These are phyloP conservation scores for Tragelaphus imberbis DNA, from an alignment of 2,113 vertebrate species.

Conservation along the genomic window DNA sequence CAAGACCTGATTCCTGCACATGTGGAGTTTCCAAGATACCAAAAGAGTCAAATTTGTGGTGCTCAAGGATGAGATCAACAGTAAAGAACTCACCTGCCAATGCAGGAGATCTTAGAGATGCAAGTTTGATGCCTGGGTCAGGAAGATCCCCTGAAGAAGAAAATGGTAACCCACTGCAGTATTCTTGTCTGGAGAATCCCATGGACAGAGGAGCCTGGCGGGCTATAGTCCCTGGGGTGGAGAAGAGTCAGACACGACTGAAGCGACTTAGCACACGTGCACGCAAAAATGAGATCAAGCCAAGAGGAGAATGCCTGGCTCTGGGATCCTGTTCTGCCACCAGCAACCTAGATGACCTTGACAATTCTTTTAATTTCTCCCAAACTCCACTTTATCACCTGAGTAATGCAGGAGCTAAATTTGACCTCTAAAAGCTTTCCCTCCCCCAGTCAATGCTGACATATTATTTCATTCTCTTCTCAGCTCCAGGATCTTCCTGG, in stretches of 20 bases:
- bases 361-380: not conserved
- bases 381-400: not conserved
- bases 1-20: not conserved
- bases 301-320: not conserved
- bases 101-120: not conserved
- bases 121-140: not conserved
- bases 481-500: not conserved
- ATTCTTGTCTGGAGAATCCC: not conserved
- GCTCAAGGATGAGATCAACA: not conserved
- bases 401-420: not conserved
- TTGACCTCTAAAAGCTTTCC: not conserved
- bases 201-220: not conserved
- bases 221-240: not conserved
- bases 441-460: too few relatives aligned
- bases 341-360: not conserved
- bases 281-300: not conserved
- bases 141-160: not conserved
- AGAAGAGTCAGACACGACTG: not conserved
- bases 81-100: not conserved
- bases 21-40: not conserved
- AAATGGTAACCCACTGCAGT: not conserved
- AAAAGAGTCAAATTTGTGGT: not conserved
- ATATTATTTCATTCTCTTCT: not conserved
- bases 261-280: not conserved
- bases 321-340: fast-evolving